phyloP scores from a whole-genome alignment of 2,113 vertebrate genomes.

The human (Homo sapiens) region DNA sequence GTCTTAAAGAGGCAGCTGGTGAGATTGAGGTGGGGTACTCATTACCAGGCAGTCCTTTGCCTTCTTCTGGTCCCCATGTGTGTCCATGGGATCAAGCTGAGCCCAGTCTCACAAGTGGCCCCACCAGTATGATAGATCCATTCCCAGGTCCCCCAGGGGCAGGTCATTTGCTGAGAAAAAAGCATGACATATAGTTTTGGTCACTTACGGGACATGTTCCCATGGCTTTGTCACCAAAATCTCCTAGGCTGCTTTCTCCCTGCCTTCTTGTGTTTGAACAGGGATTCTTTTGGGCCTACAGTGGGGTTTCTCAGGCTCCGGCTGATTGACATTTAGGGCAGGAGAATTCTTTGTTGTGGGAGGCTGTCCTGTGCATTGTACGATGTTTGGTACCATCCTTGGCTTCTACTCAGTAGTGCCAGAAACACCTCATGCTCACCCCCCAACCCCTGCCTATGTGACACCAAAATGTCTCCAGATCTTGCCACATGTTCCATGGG shows the following conservation, averaged over 20 bases:
- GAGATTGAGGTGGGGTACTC: too few species aligned
- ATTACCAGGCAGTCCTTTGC: neutral
- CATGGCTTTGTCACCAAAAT: accelerated
- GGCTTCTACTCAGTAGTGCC: neutral
- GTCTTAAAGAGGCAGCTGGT: neutral
- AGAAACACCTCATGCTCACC: neutral
- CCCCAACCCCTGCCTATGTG: accelerated
- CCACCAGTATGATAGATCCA: neutral
- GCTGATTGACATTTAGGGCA: neutral
- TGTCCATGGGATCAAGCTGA: neutral
- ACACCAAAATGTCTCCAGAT: neutral
- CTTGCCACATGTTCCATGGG: neutral
- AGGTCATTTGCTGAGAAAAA: neutral
- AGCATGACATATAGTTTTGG: neutral
- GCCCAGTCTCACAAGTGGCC: neutral
- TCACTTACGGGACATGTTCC: neutral
- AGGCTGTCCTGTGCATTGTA: neutral
- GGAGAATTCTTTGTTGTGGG: neutral
- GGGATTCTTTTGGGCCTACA: neutral
- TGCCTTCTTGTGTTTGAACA: neutral
- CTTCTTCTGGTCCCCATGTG: neutral
- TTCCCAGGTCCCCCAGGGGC: neutral
- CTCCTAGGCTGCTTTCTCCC: neutral
- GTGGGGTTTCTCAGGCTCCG: neutral
- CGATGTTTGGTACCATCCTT: neutral